A percentile compares a stretch with the other conserved stretches of the same genome.
These are phyloP conservation scores for Mylabris sibirica DNA, from an alignment of 2,888 invertebrate species.

Conservation along the genomic window DNA sequence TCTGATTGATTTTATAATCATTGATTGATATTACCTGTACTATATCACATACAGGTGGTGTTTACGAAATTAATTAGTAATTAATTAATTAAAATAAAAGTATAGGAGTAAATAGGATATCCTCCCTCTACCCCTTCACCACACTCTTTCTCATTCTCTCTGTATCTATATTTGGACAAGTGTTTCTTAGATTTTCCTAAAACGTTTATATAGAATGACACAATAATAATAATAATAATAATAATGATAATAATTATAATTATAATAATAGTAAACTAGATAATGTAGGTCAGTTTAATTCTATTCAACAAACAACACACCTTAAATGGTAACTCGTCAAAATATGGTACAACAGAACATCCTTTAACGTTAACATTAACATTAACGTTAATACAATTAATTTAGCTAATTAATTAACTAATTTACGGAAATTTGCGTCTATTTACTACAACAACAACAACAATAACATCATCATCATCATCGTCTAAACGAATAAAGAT, in stretches of 20 bases:
- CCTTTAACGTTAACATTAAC: background rate
- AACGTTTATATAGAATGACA: too few relatives aligned
- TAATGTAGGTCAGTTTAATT: background rate
- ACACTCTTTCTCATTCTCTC: too few relatives aligned
- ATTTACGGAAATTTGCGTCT: too few relatives aligned
- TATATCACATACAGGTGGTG: slow-evolving; percentile 6
- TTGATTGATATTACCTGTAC: background rate
- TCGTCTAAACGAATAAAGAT: too few relatives aligned
- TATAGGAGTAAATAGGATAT: too few relatives aligned
- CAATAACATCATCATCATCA: too few relatives aligned
- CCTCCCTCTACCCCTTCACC: too few relatives aligned
- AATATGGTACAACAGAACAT: background rate
- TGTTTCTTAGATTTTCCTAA: background rate
- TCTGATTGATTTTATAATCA: background rate
- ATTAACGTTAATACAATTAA: background rate
- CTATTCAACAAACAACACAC: slow-evolving; percentile 1
- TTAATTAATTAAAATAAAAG: background rate
- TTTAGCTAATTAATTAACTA: too few relatives aligned
- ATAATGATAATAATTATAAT: background rate
- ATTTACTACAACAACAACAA: too few relatives aligned
- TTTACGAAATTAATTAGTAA: background rate
- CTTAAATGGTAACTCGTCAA: slow-evolving; percentile 5
- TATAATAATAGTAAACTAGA: background rate
- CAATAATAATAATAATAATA: background rate
- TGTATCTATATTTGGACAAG: background rate